Base-by-base conservation (phyloP, 1,140 invertebrate genomes). In the Papilio xuthus region DNA sequence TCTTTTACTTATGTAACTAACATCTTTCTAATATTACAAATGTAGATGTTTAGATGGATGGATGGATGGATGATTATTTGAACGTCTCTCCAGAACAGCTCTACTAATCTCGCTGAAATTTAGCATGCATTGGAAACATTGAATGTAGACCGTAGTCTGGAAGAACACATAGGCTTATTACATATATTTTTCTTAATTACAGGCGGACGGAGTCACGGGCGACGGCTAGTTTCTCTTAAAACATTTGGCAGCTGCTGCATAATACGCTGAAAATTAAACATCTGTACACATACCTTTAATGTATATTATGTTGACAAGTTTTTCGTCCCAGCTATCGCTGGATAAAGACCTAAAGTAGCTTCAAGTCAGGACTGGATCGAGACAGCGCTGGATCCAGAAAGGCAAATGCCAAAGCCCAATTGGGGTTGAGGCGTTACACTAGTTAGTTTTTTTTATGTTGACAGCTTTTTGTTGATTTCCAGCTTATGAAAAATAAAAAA, bases 401-500 rank as follows among this genome's bases (percentile, higher is more conserved):
- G 50, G 18, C n/a, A 53, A 20, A 53, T 8, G 50, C 50, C 18
- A 53, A 53, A 53, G 6, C 50, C 50, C 50, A 53, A 53, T 53
- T 53, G 50, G 50, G 50, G 50, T 53, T n/a, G n/a, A 1, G n/a
- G 18, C 18, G 50, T 53, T 20, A 53, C 50, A 18, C 15, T 53
- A n/a, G 18, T 20, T 53, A n/a, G 18, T 53, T 53, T 53, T 53
- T 53, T 53, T 23, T 56, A 56, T 67, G 60, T 32, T 67, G 60
- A 67, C 60, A 7, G 60, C 12, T 67, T 67, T 28, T 26, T 28
- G 60, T 67, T 32, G 60, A 28, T 26, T 67, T 28, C 26, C 60
- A 67, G 60, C 2, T 67, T 67, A 67, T 67, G 26, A 67, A 67
- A 67, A 67, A 67, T 67, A 67, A 67, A 67, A 67, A 15, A 67